Evolutionary conservation across 2,888 invertebrate genomes (phyloP), one percentile per base, ranked within the genome.

Genomic region (Zaprionus obscuricornis): DNA sequence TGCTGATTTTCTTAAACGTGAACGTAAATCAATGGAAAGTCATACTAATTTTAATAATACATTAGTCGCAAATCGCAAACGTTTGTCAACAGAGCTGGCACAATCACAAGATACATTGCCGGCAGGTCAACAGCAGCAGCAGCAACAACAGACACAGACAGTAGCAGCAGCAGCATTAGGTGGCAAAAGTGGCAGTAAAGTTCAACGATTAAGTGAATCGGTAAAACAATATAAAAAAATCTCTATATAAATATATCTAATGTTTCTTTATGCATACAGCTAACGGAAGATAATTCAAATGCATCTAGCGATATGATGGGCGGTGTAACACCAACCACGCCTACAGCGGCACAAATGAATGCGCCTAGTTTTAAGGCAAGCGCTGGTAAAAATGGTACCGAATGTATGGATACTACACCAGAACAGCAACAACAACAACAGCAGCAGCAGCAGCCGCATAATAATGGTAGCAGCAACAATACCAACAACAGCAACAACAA

Each of bases 1-100:
- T 4, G 92, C 92, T 7, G 93, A 93, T 70, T 91, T 95, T 64
- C 88, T 95, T 33, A 94, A 93, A 87, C 92, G 94, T 27, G 96
- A 95, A 88, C 92, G 94, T 57, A 94, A 94, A 83, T 92, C 92
- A 16, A 93, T 93, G 57, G 89, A 90, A 47, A 89, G 87, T 68
- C 88, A 89, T 63, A 90, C 83, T 52, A 89, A 68, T 59, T 90
- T 90, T 47, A 89, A 86, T 52, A 89, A 88, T 68, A 64, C 89
- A 24, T 70, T 89, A 62, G 57, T 87, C 73, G 89, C 88, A 7
- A 88, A 86, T 66, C 88, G 88, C 46, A 90, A 90, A 56, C 88
- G 90, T n/a, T 72, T 89, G 1, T 90, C 90, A 17, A 82, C 87
- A 1, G 90, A 90, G 57, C 56, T 89, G 63, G 85, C 78, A 3